Percentiles rank a stretch among this genome's conserved stretches.
These are phyloP conservation scores for Panonychus citri DNA, from an alignment of 1,140 invertebrate species.

Conservation along the genomic window DNA sequence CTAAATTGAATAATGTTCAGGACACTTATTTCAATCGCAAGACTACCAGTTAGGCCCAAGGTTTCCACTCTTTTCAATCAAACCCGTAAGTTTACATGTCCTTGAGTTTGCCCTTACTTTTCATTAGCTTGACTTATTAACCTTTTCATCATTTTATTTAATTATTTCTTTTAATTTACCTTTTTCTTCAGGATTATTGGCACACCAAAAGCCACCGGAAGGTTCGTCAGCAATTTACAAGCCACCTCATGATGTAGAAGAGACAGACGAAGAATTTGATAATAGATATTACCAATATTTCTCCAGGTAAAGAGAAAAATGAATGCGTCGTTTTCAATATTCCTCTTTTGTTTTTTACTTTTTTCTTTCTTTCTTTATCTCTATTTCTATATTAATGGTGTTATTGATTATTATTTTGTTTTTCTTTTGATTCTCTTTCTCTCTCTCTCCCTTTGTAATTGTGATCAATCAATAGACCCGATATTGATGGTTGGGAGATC, in stretches of 20 bases:
- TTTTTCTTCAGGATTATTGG: too few species aligned
- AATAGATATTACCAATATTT: conserved; percentile 60
- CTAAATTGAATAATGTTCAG: background rate
- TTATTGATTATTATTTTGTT: background rate
- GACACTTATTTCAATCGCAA: background rate
- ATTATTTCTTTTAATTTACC: too few species aligned
- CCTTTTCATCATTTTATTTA: too few species aligned
- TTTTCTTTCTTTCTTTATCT: background rate
- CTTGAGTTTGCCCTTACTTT: too few species aligned
- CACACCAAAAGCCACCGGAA: too few species aligned
- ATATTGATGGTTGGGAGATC: conserved; percentile 91
- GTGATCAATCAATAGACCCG: conserved; percentile 56
- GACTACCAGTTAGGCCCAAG: too few species aligned
- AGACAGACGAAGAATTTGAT: conserved; percentile 43
- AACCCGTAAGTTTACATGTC: too few species aligned
- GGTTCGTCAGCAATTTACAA: too few species aligned
- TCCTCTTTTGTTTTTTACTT: background rate
- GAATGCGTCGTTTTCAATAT: too few species aligned
- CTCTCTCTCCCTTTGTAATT: too few species aligned
- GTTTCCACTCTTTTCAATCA: too few species aligned
- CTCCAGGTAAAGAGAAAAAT: conserved; percentile 11
- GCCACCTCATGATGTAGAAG: conserved; percentile 6
- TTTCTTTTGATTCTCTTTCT: background rate
- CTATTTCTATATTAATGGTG: conserved; percentile 19
- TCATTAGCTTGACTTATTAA: too few species aligned